A percentile compares a stretch with the other conserved stretches of the same genome.
These are phyloP conservation scores for Melanerpes formicivorus DNA, from an alignment of 2,113 vertebrate genomes.

Conservation along the genomic window DNA sequence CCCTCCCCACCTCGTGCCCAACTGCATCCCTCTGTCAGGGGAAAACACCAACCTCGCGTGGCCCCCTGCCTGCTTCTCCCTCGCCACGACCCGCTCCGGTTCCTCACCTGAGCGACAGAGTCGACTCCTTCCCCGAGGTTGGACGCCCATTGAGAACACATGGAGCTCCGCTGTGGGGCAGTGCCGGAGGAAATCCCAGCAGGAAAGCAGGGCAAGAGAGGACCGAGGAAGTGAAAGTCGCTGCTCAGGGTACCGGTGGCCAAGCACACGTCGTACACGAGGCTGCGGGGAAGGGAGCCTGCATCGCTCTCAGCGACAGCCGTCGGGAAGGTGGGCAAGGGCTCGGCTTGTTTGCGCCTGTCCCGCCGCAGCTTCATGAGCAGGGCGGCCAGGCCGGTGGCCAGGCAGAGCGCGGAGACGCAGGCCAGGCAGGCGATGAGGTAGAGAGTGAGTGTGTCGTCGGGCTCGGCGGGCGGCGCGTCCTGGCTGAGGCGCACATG, in stretches of 20 bases:
- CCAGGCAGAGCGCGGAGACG: too few species aligned
- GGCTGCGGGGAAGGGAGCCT: too few species aligned
- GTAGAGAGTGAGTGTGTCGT: too few species aligned
- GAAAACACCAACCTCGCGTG: rapidly evolving
- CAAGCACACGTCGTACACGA: too few species aligned
- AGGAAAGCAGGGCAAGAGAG: slow-evolving; percentile 19
- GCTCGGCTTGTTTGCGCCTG: too few species aligned
- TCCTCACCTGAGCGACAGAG: neutral
- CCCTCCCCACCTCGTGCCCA: slow-evolving; percentile 22
- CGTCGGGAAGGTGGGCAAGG: neutral
- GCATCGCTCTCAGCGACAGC: too few species aligned
- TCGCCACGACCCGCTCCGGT: rapidly evolving
- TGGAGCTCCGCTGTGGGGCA: neutral
- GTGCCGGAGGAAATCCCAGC: neutral
- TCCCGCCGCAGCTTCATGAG: too few species aligned
- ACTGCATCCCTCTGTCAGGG: slow-evolving; percentile 24
- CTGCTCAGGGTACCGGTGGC: too few species aligned
- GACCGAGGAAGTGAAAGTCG: neutral
- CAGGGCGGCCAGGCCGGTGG: too few species aligned
- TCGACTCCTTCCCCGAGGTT: neutral
- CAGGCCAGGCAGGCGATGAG: too few species aligned
- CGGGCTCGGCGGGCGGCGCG: too few species aligned
- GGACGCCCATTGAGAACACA: neutral
- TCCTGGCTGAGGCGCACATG: too few species aligned
- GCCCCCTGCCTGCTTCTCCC: rapidly evolving